Conservation (phyloP, 2,888 invertebrate genomes). For the Exephanes ischioxanthus region DNA sequence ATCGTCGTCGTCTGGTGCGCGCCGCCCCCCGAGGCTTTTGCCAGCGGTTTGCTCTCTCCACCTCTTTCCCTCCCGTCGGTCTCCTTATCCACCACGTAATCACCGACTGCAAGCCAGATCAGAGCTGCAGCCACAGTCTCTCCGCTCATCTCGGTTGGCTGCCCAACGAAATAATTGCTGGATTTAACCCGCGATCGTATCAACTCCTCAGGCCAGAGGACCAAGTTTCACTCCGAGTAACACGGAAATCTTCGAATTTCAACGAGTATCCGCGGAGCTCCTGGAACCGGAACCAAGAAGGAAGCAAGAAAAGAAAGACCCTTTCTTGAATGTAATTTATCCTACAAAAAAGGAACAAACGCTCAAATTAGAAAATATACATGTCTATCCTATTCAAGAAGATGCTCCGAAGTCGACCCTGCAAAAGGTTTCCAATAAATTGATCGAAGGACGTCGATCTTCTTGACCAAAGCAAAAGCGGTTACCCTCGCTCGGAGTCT, state of each 20-base stretch:
- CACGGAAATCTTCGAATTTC: not conserved
- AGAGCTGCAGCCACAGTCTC: not conserved
- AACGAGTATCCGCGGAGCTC: not conserved
- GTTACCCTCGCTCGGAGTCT: not conserved
- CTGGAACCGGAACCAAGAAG: not conserved
- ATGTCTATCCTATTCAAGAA: not conserved
- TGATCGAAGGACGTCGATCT: not conserved
- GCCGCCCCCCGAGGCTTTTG: constrained; percentile 10
- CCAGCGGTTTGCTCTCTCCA: not conserved
- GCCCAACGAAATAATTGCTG: constrained; percentile 44
- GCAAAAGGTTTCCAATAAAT: not conserved
- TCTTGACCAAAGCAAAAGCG: not conserved
- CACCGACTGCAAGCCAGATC: constrained; percentile 7
- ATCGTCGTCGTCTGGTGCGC: constrained; percentile 10
- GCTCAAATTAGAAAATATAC: not conserved
- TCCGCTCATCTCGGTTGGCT: constrained; percentile 15
- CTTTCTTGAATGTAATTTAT: not conserved
- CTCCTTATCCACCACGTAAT: constrained; percentile 3
- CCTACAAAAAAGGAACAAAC: not conserved
- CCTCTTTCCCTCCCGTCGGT: constrained; percentile 1
- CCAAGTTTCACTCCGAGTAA: not conserved
- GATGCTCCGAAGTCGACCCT: not conserved
- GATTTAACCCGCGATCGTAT: constrained; percentile 37
- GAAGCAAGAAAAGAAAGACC: not conserved
- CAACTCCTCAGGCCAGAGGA: not conserved